phyloP scores from a whole-genome alignment of 2,888 invertebrate genomes.

The Acrobasis repandana region DNA sequence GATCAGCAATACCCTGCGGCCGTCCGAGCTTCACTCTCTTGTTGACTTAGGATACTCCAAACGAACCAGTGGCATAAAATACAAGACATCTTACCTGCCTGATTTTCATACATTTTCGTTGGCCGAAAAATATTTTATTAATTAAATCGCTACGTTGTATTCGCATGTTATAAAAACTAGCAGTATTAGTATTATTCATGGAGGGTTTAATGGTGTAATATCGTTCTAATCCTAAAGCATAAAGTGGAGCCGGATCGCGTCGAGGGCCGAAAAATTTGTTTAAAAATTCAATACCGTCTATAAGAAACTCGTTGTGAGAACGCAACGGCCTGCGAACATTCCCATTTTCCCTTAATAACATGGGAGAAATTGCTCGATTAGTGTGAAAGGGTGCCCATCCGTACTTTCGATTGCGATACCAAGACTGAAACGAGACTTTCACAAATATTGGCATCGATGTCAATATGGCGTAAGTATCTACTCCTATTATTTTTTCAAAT shows the following conservation, averaged over 20 bases:
- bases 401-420: slow-evolving; percentile 57
- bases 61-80: slow-evolving; percentile 11
- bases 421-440: slow-evolving; percentile 46
- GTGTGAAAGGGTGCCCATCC: slow-evolving; percentile 63
- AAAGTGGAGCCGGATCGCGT: slow-evolving; percentile 59
- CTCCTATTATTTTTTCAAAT: slow-evolving; percentile 12
- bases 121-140: background rate
- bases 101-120: slow-evolving; percentile 2
- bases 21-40: background rate
- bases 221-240: slow-evolving; percentile 70
- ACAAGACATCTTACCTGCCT: slow-evolving; percentile 5
- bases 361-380: slow-evolving; percentile 79
- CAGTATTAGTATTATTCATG: slow-evolving; percentile 55
- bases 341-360: slow-evolving; percentile 79
- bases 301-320: slow-evolving; percentile 75
- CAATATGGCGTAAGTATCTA: slow-evolving; percentile 1
- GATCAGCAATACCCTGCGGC: slow-evolving; percentile 4
- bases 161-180: slow-evolving; percentile 34
- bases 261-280: slow-evolving; percentile 75
- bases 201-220: slow-evolving; percentile 66
- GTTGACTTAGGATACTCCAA: slow-evolving; percentile 18
- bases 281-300: slow-evolving; percentile 80
- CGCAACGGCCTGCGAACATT: slow-evolving; percentile 78
- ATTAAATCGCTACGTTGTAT: background rate
- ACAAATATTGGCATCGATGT: slow-evolving; percentile 34